These are phyloP conservation scores for Macrotis lagotis DNA, from an alignment of 2,113 vertebrate genomes.

Conservation along the genomic window DNA sequence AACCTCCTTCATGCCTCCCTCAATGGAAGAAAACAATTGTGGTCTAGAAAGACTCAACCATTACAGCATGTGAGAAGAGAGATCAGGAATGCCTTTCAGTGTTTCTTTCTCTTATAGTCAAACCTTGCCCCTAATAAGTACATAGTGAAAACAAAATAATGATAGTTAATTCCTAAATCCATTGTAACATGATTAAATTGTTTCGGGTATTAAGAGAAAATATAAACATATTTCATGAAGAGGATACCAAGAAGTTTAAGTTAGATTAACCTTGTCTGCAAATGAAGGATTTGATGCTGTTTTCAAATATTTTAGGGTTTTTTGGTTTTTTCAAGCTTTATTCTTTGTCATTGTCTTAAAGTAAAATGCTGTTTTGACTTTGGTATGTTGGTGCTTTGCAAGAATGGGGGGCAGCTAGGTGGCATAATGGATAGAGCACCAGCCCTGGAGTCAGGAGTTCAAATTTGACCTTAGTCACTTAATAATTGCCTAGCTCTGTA, in stretches of 20 bases:
- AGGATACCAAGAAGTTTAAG: slow-evolving; percentile 66
- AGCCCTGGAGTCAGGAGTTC: too few species aligned
- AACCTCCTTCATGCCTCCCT: not conserved
- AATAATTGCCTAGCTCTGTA: too few species aligned
- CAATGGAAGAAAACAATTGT: not conserved
- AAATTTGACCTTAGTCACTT: too few species aligned
- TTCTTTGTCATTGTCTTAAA: slow-evolving; percentile 84
- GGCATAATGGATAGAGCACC: too few species aligned
- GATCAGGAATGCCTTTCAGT: not conserved
- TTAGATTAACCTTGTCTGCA: slow-evolving; percentile 81
- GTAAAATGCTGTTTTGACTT: slow-evolving; percentile 83
- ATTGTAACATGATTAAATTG: not conserved
- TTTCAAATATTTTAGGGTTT: slow-evolving; percentile 73
- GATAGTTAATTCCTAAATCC: not conserved
- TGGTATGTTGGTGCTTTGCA: slow-evolving; percentile 89
- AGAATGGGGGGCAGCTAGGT: too few species aligned
- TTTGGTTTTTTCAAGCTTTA: slow-evolving; percentile 79
- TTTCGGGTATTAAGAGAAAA: not conserved
- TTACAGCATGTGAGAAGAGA: not conserved
- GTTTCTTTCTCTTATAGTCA: not conserved
- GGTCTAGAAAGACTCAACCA: not conserved
- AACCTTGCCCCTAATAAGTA: not conserved
- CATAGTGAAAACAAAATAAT: slow-evolving; percentile 26
- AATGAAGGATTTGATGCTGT: slow-evolving; percentile 89
- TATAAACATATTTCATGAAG: slow-evolving; percentile 10